A percentile compares a stretch with the other conserved stretches of the same genome.
phyloP scores from a whole-genome alignment of 2,113 vertebrate genomes.

The Aldabrachelys gigantea region DNA sequence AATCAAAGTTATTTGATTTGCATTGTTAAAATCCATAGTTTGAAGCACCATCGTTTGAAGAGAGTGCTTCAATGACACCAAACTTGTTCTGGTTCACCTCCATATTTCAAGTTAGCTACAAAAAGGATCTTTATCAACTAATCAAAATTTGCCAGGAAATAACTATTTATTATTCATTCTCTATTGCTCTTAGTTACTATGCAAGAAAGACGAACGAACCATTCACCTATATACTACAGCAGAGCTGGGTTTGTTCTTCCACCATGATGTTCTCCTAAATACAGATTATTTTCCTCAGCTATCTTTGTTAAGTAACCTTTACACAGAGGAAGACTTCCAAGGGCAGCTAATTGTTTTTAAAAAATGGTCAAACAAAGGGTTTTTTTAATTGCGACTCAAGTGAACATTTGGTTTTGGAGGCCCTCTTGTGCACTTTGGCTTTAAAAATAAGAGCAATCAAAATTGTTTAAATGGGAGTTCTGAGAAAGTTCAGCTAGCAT shows the following conservation, averaged over 20 bases:
- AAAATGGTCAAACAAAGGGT: background rate
- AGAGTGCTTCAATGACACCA: background rate
- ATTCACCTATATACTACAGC: background rate
- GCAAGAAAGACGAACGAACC: background rate
- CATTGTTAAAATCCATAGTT: background rate
- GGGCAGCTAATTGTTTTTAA: background rate
- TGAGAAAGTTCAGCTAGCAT: background rate
- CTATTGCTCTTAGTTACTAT: background rate
- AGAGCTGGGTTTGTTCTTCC: background rate
- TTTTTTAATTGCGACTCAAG: background rate
- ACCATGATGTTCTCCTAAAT: background rate
- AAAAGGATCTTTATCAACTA: background rate
- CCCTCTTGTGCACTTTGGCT: background rate
- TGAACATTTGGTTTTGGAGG: background rate
- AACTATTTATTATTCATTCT: background rate
- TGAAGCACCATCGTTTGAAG: background rate
- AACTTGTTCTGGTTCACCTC: background rate
- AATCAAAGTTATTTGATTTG: background rate
- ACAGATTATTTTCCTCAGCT: background rate
- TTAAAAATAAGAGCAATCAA: background rate
- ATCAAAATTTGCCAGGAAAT: background rate
- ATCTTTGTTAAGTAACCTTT: background rate
- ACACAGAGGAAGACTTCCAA: background rate
- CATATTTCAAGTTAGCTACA: background rate
- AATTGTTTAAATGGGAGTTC: fast-evolving